Percentiles rank a stretch among this genome's conserved stretches.
phyloP scores from a whole-genome alignment of 2,888 invertebrate genomes.

The Ennomos quercinarius region DNA sequence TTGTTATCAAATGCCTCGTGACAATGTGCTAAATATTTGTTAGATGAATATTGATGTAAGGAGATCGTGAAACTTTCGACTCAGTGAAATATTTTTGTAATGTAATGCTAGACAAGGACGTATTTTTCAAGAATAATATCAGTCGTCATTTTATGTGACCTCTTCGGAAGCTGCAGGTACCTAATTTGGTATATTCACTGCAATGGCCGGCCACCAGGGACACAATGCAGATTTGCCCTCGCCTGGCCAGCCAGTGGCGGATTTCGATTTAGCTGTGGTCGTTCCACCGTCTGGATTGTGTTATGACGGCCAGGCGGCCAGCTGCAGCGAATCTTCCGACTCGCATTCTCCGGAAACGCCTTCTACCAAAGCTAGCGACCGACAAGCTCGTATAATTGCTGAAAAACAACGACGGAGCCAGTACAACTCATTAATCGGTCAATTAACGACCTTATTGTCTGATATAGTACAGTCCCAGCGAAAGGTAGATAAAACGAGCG shows the following conservation, averaged over 20 bases:
- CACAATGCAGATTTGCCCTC: slow-evolving; percentile 32
- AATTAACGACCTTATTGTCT: slow-evolving; percentile 93
- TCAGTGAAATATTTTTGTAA: slow-evolving; percentile 48
- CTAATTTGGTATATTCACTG: slow-evolving; percentile 57
- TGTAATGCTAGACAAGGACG: slow-evolving; percentile 56
- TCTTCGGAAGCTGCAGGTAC: slow-evolving; percentile 61
- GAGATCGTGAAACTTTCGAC: slow-evolving; percentile 8
- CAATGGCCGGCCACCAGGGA: slow-evolving; percentile 58
- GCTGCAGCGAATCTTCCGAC: slow-evolving; percentile 74
- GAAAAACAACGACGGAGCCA: slow-evolving; percentile 96
- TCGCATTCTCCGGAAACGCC: slow-evolving; percentile 74
- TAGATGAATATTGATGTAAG: slow-evolving; percentile 9
- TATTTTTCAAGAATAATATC: slow-evolving; percentile 50
- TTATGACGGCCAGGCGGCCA: slow-evolving; percentile 57
- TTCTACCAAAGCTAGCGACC: slow-evolving; percentile 87
- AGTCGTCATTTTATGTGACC: slow-evolving; percentile 59
- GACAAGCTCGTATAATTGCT: slow-evolving; percentile 94
- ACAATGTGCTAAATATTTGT: slow-evolving; percentile 9
- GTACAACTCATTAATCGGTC: slow-evolving; percentile 93
- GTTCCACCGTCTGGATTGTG: slow-evolving; percentile 54
- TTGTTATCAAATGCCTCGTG: slow-evolving; percentile 4
- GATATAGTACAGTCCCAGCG: slow-evolving; percentile 92
- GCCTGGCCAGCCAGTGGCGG: slow-evolving; percentile 41
- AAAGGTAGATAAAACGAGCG: slow-evolving; percentile 96
- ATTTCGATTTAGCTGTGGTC: slow-evolving; percentile 61